Conservation (phyloP, 2,113 vertebrate genomes). For the Marcusenius ussheri region DNA sequence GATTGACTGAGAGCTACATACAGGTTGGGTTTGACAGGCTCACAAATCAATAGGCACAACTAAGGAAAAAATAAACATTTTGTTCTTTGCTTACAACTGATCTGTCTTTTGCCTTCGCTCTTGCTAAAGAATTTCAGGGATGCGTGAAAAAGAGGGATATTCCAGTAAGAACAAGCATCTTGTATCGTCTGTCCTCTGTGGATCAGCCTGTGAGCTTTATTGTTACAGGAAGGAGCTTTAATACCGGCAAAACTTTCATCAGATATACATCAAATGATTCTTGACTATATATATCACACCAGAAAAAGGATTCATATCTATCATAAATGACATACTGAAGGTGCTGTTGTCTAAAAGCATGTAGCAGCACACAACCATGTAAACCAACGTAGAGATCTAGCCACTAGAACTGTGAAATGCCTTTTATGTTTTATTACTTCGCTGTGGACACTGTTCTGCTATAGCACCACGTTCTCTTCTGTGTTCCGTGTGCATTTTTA, state of each 20-base stretch:
- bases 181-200: neutral
- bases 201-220: neutral
- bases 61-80: neutral
- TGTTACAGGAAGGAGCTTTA: neutral
- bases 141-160: neutral
- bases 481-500: conserved; percentile 50
- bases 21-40: neutral
- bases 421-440: conserved; percentile 34
- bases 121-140: neutral
- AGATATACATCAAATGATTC: neutral
- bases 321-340: neutral
- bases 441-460: conserved; percentile 7
- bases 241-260: neutral
- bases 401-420: conserved; percentile 30
- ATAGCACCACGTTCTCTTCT: conserved; percentile 21
- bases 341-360: conserved; percentile 35
- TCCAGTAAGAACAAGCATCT: conserved; percentile 4
- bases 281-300: neutral
- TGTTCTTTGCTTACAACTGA: neutral
- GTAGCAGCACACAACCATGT: conserved; percentile 21
- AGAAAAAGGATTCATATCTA: neutral
- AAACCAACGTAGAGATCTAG: neutral
- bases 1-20: neutral
- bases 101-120: neutral
- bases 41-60: neutral